Evolutionary conservation across 2,888 invertebrate species (phyloP), one percentile per base, ranked within the genome.

Genomic region (Dryobota labecula): DNA sequence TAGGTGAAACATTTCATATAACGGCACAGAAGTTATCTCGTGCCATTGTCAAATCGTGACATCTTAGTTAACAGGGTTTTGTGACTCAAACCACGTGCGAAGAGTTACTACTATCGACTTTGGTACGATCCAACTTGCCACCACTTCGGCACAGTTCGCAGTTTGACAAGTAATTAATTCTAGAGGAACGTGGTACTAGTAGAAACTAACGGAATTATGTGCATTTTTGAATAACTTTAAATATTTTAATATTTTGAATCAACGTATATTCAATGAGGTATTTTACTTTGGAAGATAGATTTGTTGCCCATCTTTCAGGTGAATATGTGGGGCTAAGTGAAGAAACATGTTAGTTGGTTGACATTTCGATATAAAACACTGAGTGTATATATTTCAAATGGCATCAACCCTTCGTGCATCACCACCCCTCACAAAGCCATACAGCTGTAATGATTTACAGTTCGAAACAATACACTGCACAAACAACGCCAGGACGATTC

Each of bases 131-230:
- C 78, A 80, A 86, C 78, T 88, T 85, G 84, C 78, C 81, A 71
- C 83, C 80, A 80, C 82, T 88, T 86, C 85, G 82, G 78, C 78
- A 87, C 83, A 87, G 86, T 86, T 88, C 83, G 86, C 82, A 86
- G 78, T 89, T 88, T 89, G 87, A 88, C 88, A 86, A 83, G 82
- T 86, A 86, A 86, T 87, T 84, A 86, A 89, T 87, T 84, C 79
- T 72, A 71, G 57, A 75, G 73, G 63, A 76, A 76, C 81, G 77
- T 80, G 77, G 58, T 43, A 41, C 9, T 43, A 65, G 58, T 71
- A 49, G 51, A 53, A 84, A 75, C 53, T 67, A 65, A 49, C 47
- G 49, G 27, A 80, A 70, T 67, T 64, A 76, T 57, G 54, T 63
- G 69, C 41, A 64, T 70, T 70, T 70, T 78, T 82, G 5, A 76